phyloP scores from a whole-genome alignment of 64 coral and sea anemone genomes.

The Acropora tenuis region DNA sequence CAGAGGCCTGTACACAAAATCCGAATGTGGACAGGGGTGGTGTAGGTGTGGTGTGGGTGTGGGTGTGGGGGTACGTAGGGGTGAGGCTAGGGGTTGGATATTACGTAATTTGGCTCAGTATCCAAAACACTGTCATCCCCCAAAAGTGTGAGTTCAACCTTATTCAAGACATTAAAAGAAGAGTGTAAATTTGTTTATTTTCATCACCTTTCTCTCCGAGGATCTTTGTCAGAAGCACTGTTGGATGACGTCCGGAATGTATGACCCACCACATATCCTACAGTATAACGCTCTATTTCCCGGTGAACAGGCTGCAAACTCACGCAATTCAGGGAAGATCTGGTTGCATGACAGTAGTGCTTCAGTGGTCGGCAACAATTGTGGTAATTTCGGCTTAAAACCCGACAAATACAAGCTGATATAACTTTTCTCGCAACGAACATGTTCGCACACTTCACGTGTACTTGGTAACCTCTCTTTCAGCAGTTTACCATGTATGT shows the following conservation, averaged over 20 bases:
- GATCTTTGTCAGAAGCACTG: not conserved
- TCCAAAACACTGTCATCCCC: too few relatives aligned
- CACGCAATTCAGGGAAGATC: not conserved
- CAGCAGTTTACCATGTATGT: not conserved
- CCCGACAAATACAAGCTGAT: slow-evolving; percentile 25
- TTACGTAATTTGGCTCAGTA: too few relatives aligned
- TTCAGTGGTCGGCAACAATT: slow-evolving; percentile 10
- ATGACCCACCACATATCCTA: slow-evolving; percentile 6
- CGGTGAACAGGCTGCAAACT: not conserved
- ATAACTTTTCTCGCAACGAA: not conserved
- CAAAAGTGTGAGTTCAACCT: too few relatives aligned
- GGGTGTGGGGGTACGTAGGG: too few relatives aligned
- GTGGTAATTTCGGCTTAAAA: slow-evolving; percentile 31
- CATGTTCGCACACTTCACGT: slow-evolving; percentile 9
- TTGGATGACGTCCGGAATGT: not conserved
- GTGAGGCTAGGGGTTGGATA: too few relatives aligned
- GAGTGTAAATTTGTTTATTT: not conserved
- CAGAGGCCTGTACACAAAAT: too few relatives aligned
- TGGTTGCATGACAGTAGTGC: not conserved
- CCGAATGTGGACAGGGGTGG: too few relatives aligned
- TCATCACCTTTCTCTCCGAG: slow-evolving; percentile 26
- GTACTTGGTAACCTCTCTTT: slow-evolving; percentile 23
- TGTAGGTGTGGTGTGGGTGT: too few relatives aligned
- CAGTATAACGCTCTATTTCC: slow-evolving; percentile 1
- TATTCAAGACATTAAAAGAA: too few relatives aligned